phyloP scores from a whole-genome alignment of 2,113 vertebrate genomes.

The Gallinago media region DNA sequence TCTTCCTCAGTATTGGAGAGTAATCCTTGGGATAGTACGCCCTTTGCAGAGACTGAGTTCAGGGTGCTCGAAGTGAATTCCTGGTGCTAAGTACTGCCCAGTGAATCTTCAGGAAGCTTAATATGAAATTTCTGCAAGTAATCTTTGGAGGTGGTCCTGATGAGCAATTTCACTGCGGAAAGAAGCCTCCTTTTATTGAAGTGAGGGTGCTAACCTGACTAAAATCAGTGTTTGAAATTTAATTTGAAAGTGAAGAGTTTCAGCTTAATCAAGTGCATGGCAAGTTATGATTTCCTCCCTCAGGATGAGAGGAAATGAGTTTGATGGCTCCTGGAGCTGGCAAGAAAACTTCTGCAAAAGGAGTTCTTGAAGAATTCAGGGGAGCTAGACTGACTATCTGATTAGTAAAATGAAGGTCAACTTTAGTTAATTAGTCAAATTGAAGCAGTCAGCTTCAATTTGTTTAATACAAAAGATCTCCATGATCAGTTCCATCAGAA shows the following conservation, averaged over 20 bases:
- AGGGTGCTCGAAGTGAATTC: background rate
- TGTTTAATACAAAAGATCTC: background rate
- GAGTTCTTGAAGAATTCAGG: background rate
- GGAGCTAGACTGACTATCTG: background rate
- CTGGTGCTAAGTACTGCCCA: background rate
- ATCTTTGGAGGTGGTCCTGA: background rate
- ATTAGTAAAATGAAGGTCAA: background rate
- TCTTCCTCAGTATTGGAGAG: background rate
- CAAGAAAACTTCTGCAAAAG: background rate
- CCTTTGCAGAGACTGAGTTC: background rate
- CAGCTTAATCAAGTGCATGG: background rate
- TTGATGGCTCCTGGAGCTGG: background rate
- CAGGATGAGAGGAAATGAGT: background rate
- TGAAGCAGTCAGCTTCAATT: background rate
- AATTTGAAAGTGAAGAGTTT: background rate
- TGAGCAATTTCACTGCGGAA: background rate
- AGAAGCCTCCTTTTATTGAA: background rate
- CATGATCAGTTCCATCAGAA: background rate
- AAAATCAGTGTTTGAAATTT: background rate
- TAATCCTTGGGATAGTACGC: background rate
- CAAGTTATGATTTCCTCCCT: background rate
- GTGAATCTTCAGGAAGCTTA: background rate
- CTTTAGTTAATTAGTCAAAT: too few species aligned
- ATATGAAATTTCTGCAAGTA: background rate
- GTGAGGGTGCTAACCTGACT: background rate